Base-by-base conservation (phyloP, 2,113 vertebrate genomes). In the Tringa solitaria region DNA sequence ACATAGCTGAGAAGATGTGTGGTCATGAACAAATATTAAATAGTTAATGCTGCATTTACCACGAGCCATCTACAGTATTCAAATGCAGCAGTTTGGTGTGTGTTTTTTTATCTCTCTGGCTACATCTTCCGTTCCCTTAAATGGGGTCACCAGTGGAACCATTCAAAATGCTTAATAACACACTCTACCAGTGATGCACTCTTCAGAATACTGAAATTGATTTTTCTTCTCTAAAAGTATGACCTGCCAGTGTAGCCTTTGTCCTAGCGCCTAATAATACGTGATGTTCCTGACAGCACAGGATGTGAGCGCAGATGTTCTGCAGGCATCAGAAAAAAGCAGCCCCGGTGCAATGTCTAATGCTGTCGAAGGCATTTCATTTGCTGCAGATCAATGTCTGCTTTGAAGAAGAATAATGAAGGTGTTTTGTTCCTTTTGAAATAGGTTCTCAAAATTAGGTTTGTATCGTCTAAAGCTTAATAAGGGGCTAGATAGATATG, bases 211-310 rank as follows among this genome's bases (percentile, higher is more conserved):
- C 69, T 53, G 77, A 59, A 84, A 92, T 94, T 61, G 92, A 91
- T 95, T 97, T 94, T 94, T 87, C 74, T 92, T 61, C 84, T 93
- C 41, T 83, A 18, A 89, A 92, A 94, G 61, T 33, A 50, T 92
- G 84, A 79, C 91, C 89, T 89, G 59, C 65, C 81, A 83, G 70
- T 1, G 74, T 32, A 94, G 81, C 77, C 87, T 95, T 94, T 92
- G 87, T 95, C 91, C 93, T 84, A 20, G 54, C 2, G 45, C 86
- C 77, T 82, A 51, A 69, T 77, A 80, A 69, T 82, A 87, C 14
- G 43, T 32, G 28, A 50, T 91, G 87, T 76, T 92, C 92, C 89
- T 85, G 81, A 79, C 89, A 72, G 94, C 89, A 50, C 4, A 50
- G 80, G 90, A 50, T 76, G 80, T 6, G 80, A 93, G 86, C 3